These are phyloP conservation scores for Xylota segnis DNA, from an alignment of 2,888 invertebrate genomes.

Conservation along the genomic window DNA sequence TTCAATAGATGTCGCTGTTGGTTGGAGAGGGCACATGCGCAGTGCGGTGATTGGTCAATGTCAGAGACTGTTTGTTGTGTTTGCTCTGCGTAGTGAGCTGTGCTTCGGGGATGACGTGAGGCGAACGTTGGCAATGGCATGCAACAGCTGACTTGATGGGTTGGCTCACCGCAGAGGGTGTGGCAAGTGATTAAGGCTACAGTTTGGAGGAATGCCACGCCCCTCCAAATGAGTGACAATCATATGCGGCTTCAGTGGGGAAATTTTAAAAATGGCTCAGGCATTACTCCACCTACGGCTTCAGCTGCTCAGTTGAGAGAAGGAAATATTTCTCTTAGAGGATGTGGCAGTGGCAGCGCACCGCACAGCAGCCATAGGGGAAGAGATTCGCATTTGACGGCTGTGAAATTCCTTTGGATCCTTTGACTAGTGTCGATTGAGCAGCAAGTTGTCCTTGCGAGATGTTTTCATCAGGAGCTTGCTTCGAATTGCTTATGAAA, in stretches of 20 bases:
- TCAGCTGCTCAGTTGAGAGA: slow-evolving; percentile 60
- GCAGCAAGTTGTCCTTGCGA: slow-evolving; percentile 56
- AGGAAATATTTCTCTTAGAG: slow-evolving; percentile 68
- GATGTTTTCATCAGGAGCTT: slow-evolving; percentile 55
- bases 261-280: slow-evolving; percentile 76
- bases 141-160: slow-evolving; percentile 76
- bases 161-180: slow-evolving; percentile 39
- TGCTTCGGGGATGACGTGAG: slow-evolving; percentile 38
- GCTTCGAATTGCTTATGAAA: slow-evolving; percentile 53
- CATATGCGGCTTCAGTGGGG: slow-evolving; percentile 53
- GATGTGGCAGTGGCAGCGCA: slow-evolving; percentile 21
- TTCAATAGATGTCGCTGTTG: slow-evolving; percentile 75
- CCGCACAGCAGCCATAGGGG: neutral
- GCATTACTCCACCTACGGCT: slow-evolving; percentile 64
- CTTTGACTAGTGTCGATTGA: slow-evolving; percentile 35
- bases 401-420: slow-evolving; percentile 60
- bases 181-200: slow-evolving; percentile 25
- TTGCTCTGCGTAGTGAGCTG: slow-evolving; percentile 49
- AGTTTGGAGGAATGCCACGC: slow-evolving; percentile 53
- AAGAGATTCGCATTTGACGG: slow-evolving; percentile 37
- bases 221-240: slow-evolving; percentile 70
- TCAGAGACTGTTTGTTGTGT: slow-evolving; percentile 60
- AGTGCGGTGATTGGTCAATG: slow-evolving; percentile 63
- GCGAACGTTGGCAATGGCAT: slow-evolving; percentile 62
- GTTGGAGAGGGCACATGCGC: slow-evolving; percentile 73